Evolutionary conservation across 2,888 invertebrate species (phyloP), one percentile per base, ranked within the genome.

Genomic region (Siphonodentalium dalli): DNA sequence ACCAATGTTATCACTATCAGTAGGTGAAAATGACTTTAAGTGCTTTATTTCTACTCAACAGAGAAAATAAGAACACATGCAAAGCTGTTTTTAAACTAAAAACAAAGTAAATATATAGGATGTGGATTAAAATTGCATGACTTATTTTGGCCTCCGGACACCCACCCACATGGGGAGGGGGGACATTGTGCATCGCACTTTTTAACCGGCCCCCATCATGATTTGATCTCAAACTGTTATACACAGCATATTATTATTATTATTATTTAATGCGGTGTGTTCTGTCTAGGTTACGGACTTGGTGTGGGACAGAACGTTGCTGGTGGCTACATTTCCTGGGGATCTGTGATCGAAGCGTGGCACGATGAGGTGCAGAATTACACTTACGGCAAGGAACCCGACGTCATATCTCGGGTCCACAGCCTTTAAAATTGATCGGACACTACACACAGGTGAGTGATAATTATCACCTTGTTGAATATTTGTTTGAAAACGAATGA

Each of bases 231-330:
- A 11, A 31, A 9, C 31, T 31, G 31, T n/a, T n/a, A n/a, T n/a
- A n/a, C n/a, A 15, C 2, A 33, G 2, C 15, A 33, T 41, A 18
- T n/a, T 26, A n/a, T 27, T 41, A 13, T n/a, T n/a, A n/a, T n/a
- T n/a, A n/a, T n/a, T n/a, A n/a, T n/a, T n/a, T n/a, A n/a, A n/a
- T n/a, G n/a, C n/a, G n/a, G n/a, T n/a, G n/a, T n/a, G n/a, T 15
- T 6, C 23, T 31, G 42, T 48, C 1, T 61, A 74, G 74, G 58
- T 0, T 58, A 71, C 13, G 72, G 72, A 2, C 46, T 67, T 48
- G 44, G 58, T 4, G 56, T 71, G 13, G 74, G 74, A 8, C 74
- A 74, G 50, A 73, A 72, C 44, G 68, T 71, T 9, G 74, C 72
- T 1, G 72, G 66, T 0, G 74, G 74, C 0, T 69, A 68, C 47